These are phyloP conservation scores for Petrocephalus zakoni DNA, from an alignment of 2,113 vertebrate species.

Conservation along the genomic window DNA sequence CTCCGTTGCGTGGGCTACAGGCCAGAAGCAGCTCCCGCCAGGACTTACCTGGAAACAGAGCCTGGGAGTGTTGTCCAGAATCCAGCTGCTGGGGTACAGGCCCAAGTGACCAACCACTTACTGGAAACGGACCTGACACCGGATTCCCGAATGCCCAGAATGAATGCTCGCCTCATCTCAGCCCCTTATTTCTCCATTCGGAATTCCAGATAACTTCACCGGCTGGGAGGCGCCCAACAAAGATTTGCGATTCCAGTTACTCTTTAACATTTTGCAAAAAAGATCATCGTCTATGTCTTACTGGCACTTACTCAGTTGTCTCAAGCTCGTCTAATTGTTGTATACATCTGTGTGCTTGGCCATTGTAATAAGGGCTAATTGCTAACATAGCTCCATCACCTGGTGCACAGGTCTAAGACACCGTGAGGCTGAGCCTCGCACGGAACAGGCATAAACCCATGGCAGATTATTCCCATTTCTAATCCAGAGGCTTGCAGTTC, in stretches of 20 bases:
- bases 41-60: neutral
- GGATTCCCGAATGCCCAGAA: neutral
- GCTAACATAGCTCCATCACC: neutral
- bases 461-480: neutral
- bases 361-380: neutral
- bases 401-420: neutral
- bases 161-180: neutral
- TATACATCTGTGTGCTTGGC: neutral
- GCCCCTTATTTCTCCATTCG: neutral
- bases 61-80: neutral
- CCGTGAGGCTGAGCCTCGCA: neutral
- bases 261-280: neutral
- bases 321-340: neutral
- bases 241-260: neutral
- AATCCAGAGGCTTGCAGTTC: neutral
- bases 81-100: slow-evolving; percentile 3
- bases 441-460: neutral
- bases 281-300: neutral
- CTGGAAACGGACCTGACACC: neutral
- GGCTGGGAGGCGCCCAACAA: neutral
- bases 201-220: neutral
- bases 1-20: neutral
- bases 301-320: neutral
- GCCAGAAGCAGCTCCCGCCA: neutral
- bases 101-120: neutral